Conservation (phyloP, 2,113 vertebrate genomes). For the Dromas ardeola region DNA sequence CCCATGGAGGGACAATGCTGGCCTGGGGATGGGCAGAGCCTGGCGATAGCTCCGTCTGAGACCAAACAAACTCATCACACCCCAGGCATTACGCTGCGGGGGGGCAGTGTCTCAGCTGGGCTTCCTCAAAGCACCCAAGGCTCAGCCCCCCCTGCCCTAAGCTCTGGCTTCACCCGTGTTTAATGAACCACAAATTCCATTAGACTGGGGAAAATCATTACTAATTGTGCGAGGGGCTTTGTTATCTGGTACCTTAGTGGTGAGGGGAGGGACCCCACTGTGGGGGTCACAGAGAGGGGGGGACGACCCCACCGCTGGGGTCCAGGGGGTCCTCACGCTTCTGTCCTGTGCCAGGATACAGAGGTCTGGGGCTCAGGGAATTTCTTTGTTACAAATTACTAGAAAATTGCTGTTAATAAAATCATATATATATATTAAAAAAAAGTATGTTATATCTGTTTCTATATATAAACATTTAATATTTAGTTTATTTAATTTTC, state of each 20-base stretch:
- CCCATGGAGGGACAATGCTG: neutral
- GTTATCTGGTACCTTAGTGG: neutral
- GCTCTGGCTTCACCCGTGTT: neutral
- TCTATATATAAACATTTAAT: neutral
- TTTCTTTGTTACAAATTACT: neutral
- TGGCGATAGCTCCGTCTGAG: neutral
- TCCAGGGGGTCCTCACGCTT: neutral
- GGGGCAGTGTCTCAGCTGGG: neutral
- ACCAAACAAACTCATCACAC: neutral
- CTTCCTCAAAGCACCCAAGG: neutral
- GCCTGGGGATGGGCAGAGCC: neutral
- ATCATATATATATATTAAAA: neutral
- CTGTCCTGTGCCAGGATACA: no score
- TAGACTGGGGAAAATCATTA: fast-evolving
- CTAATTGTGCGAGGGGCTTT: neutral
- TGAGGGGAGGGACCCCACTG: no score
- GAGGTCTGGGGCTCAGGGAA: neutral
- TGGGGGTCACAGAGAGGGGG: neutral
- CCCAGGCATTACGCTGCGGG: no score
- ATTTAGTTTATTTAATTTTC: neutral
- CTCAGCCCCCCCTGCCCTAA: neutral
- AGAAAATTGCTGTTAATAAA: neutral
- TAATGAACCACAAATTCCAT: neutral
- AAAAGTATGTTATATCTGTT: neutral
- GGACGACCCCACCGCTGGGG: neutral